Evolutionary conservation across 2,888 invertebrate genomes (phyloP).

Genomic region (Drosophila differens): DNA sequence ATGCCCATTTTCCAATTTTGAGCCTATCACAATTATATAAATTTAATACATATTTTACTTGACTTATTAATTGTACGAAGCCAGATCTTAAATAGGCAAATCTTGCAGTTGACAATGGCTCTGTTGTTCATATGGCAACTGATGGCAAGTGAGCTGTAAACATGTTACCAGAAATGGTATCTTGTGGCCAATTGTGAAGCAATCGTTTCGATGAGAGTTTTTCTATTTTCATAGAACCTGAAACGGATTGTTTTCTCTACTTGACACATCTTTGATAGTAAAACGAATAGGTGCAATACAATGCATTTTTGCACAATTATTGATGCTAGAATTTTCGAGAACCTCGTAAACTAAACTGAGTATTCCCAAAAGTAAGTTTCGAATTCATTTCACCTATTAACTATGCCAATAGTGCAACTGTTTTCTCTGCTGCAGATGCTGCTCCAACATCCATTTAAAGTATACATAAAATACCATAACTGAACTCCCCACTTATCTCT

Average conservation of each 20-base stretch:
- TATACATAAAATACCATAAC: background rate
- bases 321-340: background rate
- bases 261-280: too few species aligned
- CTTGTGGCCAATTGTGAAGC: background rate
- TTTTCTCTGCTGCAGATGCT: background rate
- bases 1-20: background rate
- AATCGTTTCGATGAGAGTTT: too few species aligned
- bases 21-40: constrained; percentile 26
- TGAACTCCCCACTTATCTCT: background rate
- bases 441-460: background rate
- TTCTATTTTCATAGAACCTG: background rate
- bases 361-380: background rate
- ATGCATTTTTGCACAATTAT: too few species aligned
- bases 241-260: too few species aligned
- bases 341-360: background rate
- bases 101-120: background rate
- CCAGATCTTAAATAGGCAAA: background rate
- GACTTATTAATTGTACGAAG: background rate
- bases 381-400: background rate
- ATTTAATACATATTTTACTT: constrained; percentile 15
- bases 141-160: background rate
- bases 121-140: background rate
- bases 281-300: too few species aligned
- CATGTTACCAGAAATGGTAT: background rate
- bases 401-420: background rate